These are phyloP conservation scores for Trichoplusia ni DNA, from an alignment of 1,140 invertebrate genomes.

Conservation along the genomic window DNA sequence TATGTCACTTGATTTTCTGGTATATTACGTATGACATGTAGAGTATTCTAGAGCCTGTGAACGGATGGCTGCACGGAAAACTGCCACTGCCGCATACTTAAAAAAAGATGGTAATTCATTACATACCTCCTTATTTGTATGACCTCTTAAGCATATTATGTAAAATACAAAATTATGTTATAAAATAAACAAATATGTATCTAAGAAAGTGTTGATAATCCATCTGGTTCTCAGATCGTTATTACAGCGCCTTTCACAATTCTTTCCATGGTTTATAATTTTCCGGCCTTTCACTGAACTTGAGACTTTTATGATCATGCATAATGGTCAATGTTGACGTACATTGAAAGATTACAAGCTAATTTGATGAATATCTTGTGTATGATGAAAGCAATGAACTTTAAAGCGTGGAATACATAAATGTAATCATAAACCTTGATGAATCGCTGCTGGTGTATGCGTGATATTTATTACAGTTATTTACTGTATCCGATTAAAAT, in stretches of 20 bases:
- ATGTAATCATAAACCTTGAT: no score
- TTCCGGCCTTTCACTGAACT: slow-evolving; percentile 59
- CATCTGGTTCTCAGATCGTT: slow-evolving; percentile 42
- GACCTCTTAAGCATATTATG: slow-evolving; percentile 8
- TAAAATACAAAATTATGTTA: neutral
- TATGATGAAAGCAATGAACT: no score
- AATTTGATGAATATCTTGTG: no score
- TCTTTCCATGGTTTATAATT: slow-evolving; percentile 50
- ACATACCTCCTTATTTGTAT: neutral
- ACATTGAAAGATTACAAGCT: neutral
- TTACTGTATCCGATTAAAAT: no score
- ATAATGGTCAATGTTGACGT: neutral
- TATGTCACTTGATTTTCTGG: slow-evolving; percentile 3
- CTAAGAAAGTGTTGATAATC: slow-evolving; percentile 67
- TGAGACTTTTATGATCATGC: slow-evolving; percentile 1
- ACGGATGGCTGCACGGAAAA: slow-evolving; percentile 4
- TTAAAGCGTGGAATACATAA: no score
- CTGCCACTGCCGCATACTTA: neutral
- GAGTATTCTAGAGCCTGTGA: slow-evolving; percentile 16
- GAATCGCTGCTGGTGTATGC: no score
- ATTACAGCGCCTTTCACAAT: slow-evolving; percentile 63
- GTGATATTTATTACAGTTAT: no score
- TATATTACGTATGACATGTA: slow-evolving; percentile 5
- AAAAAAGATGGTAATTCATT: neutral
- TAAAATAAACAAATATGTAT: slow-evolving; percentile 48